phyloP scores from a whole-genome alignment of 2,113 vertebrate species.

The Paracanthobrama guichenoti region DNA sequence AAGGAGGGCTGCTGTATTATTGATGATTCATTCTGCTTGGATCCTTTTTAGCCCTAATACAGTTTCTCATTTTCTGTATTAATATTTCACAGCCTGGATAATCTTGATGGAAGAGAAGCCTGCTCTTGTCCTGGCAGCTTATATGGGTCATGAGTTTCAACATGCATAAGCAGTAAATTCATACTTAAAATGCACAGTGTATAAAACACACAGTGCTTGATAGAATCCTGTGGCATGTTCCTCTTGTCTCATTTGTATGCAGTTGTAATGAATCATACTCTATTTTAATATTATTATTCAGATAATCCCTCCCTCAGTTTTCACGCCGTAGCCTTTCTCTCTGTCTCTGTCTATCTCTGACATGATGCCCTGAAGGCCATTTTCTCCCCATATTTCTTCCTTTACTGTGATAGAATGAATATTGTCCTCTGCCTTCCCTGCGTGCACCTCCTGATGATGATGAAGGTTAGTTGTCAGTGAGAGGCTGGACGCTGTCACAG shows the following conservation, averaged over 20 bases:
- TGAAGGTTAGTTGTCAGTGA: constrained; percentile 54
- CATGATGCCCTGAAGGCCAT: constrained; percentile 44
- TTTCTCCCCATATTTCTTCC: constrained; percentile 39
- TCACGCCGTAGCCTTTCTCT: constrained; percentile 20
- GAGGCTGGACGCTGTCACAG: not conserved
- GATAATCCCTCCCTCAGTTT: constrained; percentile 22
- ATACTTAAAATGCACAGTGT: constrained; percentile 5
- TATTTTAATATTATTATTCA: constrained; percentile 64
- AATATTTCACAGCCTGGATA: constrained; percentile 44
- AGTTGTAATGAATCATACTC: constrained; percentile 61
- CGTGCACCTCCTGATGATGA: constrained; percentile 62
- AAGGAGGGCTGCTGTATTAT: constrained; percentile 34
- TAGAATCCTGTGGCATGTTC: constrained; percentile 1
- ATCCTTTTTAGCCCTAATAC: constrained; percentile 48
- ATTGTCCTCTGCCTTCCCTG: constrained; percentile 47
- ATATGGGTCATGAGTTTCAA: not conserved
- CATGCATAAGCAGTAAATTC: constrained; percentile 1
- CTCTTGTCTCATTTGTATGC: constrained; percentile 11
- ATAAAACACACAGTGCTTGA: not conserved
- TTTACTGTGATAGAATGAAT: constrained; percentile 60
- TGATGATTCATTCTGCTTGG: constrained; percentile 46
- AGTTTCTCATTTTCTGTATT: constrained; percentile 43
- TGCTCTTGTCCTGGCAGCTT: not conserved
- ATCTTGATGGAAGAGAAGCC: constrained; percentile 37
- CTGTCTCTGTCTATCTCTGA: constrained; percentile 40